Conservation (phyloP, 2,888 invertebrate genomes). For the Cyaniris semiargus region DNA sequence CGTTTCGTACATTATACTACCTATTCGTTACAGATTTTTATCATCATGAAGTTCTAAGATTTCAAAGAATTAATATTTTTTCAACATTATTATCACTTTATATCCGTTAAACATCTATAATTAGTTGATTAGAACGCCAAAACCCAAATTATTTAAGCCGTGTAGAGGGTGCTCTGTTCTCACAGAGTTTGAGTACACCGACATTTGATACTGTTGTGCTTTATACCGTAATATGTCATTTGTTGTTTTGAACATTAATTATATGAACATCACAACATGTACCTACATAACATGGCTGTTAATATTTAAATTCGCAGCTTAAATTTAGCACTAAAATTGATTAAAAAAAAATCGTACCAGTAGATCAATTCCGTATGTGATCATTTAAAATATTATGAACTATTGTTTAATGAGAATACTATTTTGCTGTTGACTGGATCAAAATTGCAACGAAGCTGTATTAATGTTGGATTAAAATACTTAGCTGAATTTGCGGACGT, state of each 20-base stretch:
- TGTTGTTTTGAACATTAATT: not conserved
- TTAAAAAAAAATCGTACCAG: not conserved
- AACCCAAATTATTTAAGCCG: not conserved
- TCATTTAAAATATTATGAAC: not conserved
- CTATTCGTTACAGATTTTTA: too few relatives aligned
- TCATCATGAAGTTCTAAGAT: too few relatives aligned
- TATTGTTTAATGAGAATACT: too few relatives aligned
- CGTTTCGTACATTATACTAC: too few relatives aligned
- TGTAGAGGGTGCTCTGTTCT: not conserved
- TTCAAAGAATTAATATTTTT: too few relatives aligned
- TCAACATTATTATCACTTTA: too few relatives aligned
- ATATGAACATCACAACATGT: not conserved
- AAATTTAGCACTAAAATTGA: too few relatives aligned
- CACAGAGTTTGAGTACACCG: not conserved
- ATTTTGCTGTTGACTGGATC: too few relatives aligned
- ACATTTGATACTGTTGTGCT: slow-evolving; percentile 3
- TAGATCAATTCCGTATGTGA: not conserved
- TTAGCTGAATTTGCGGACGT: too few relatives aligned
- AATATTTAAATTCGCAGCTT: not conserved
- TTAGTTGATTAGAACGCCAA: not conserved
- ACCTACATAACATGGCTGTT: not conserved
- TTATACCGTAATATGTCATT: not conserved
- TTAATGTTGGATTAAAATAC: too few relatives aligned
- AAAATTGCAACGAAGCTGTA: not conserved
- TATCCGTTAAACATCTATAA: too few relatives aligned